Conservation (phyloP, 2,888 invertebrate genomes). For the Dysmachus trigonus region DNA sequence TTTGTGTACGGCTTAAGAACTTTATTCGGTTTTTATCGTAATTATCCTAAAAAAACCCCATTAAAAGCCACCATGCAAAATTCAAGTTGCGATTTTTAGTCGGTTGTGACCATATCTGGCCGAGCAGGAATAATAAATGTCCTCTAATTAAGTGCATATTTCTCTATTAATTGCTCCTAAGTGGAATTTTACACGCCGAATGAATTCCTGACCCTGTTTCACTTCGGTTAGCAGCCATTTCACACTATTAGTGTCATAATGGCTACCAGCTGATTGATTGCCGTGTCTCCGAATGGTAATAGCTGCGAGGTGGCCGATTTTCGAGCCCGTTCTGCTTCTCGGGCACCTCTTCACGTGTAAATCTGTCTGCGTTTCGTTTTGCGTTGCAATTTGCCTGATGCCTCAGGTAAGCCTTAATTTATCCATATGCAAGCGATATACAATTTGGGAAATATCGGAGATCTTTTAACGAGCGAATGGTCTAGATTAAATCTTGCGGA, state of each 20-base stretch:
- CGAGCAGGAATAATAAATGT: background rate
- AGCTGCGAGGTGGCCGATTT: background rate
- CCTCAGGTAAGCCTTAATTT: background rate
- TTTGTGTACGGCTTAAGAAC: background rate
- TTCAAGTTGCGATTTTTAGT: background rate
- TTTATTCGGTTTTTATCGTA: background rate
- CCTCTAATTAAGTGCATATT: background rate
- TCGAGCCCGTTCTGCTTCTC: background rate
- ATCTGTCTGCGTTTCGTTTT: background rate
- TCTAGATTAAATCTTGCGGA: background rate
- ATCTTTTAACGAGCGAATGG: background rate
- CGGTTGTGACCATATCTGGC: background rate
- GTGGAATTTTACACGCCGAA: background rate
- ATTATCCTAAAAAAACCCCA: background rate
- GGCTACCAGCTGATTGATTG: background rate
- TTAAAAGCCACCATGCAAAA: background rate
- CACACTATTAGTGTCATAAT: background rate
- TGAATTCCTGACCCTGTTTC: background rate
- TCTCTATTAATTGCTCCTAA: background rate
- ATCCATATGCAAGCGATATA: background rate
- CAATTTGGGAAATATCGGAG: background rate
- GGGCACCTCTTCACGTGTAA: background rate
- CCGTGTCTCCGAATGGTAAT: background rate
- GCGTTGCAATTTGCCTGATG: background rate
- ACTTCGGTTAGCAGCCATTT: background rate